These are phyloP conservation scores for Archivesica marissinica DNA, from an alignment of 1,140 invertebrate species.

Conservation along the genomic window DNA sequence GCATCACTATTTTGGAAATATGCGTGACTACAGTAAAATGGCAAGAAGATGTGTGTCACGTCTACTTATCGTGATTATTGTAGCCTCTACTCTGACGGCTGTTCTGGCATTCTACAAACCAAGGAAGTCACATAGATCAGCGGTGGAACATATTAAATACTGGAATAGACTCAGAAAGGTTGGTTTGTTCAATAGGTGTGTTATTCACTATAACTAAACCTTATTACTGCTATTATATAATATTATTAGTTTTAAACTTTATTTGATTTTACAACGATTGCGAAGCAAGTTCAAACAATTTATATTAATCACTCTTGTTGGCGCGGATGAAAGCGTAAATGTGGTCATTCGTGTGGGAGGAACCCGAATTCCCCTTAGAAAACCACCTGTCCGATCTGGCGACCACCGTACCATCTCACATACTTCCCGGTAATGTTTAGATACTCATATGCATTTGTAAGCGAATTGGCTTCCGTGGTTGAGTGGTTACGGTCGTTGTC, in stretches of 20 bases:
- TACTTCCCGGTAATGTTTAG: too few species aligned
- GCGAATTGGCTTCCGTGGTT: neutral
- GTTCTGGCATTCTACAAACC: neutral
- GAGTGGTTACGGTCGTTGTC: too few species aligned
- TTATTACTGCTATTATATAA: neutral
- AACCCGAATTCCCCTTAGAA: neutral
- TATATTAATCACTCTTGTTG: too few species aligned
- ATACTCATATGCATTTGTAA: neutral
- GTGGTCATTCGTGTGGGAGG: too few species aligned
- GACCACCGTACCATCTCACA: too few species aligned
- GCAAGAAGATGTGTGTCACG: neutral
- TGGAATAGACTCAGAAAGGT: constrained; percentile 56
- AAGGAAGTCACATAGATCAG: constrained; percentile 15
- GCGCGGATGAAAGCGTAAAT: too few species aligned
- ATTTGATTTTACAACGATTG: too few species aligned
- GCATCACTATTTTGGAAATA: neutral
- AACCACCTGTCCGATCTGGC: too few species aligned
- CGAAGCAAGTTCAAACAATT: too few species aligned
- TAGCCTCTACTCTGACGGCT: neutral
- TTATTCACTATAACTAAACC: neutral
- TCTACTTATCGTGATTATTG: neutral
- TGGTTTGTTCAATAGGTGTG: neutral
- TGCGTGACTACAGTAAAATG: neutral
- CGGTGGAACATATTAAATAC: constrained; percentile 31
- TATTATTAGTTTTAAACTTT: neutral